Evolutionary conservation across 53 echinoderm and acorn worm genomes (phyloP).

Genomic region (Holothuria scabra): DNA sequence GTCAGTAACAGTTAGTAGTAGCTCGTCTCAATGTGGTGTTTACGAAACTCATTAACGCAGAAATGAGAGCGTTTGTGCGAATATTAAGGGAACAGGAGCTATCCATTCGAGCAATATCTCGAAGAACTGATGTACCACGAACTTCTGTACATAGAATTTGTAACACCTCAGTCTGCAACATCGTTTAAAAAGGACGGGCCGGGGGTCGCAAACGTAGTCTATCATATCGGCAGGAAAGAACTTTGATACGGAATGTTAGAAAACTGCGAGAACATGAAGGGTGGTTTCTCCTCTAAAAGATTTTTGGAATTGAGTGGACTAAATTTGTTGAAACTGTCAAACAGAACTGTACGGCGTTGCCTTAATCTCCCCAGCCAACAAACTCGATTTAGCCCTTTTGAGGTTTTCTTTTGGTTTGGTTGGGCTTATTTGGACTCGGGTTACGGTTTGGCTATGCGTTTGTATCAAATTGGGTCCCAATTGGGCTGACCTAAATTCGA

Average conservation of each 20-base stretch:
- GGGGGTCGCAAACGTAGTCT: constrained; percentile 17
- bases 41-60: neutral
- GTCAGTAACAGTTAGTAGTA: too few relatives aligned
- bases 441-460: too few relatives aligned
- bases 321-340: neutral
- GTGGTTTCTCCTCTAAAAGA: constrained; percentile 28
- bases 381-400: too few relatives aligned
- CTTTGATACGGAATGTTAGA: constrained; percentile 12
- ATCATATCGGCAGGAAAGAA: constrained; percentile 16
- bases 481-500: too few relatives aligned
- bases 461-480: too few relatives aligned
- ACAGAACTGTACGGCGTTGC: too few relatives aligned
- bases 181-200: neutral
- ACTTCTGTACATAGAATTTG: constrained; percentile 15
- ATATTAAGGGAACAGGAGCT: constrained; percentile 20
- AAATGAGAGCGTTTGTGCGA: constrained; percentile 24
- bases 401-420: too few relatives aligned
- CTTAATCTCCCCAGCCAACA: too few relatives aligned
- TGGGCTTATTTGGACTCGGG: too few relatives aligned
- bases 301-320: constrained; percentile 31
- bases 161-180: neutral
- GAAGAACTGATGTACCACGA: constrained; percentile 1
- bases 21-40: too few relatives aligned
- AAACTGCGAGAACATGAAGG: constrained; percentile 33
- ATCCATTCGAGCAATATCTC: neutral